Base-by-base conservation (phyloP, 2,113 vertebrate species). In the Rhabdomys dilectus region DNA sequence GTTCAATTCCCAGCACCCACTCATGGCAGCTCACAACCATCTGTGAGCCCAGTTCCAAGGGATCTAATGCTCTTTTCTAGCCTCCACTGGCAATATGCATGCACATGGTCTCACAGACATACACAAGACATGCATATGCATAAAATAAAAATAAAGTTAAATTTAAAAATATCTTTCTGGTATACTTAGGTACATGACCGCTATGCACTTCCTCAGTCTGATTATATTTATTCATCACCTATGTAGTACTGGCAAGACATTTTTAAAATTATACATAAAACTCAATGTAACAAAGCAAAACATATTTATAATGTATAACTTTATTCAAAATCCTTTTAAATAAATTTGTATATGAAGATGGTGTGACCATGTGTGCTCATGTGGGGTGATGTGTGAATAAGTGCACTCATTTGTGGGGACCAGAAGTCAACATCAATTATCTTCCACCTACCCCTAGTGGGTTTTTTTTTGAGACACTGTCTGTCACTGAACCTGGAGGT, bases 151-250 rank as follows among this genome's bases (percentile, higher is more conserved):
- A 45, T 51, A 51, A 87, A 68, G 53, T 21, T 0, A 86, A 70
- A 68, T 48, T 24, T 1, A 68, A 51, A 68, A 22, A 12, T 45
- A 66, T 31, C 9, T 0, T 22, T n/a, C 45, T 76, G 15, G 5
- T 42, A 19, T 45, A 0, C 15, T 36, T 70, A 19, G 10, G 60
- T 31, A 34, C 0, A 64, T 73, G 75, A 70, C 45, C 81, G 56
- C 2, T 62, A 0, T 29, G 42, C 0, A 56, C 5, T 36, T 3
- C 2, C 39, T 77, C 22, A 16, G 31, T 73, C 64, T 39, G 15
- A 36, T 9, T 22, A 51, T 48, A 24, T 36, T 60, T 77, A 36
- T 16, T 86, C 17, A 45, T 64, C 26, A 11, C 17, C 58, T 19
- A 45, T 39, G 11, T 4, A 31, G 39, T 45, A 85, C 58, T 64